These are phyloP conservation scores for Marcusenius ussheri DNA, from an alignment of 2,113 vertebrate genomes.

Conservation along the genomic window DNA sequence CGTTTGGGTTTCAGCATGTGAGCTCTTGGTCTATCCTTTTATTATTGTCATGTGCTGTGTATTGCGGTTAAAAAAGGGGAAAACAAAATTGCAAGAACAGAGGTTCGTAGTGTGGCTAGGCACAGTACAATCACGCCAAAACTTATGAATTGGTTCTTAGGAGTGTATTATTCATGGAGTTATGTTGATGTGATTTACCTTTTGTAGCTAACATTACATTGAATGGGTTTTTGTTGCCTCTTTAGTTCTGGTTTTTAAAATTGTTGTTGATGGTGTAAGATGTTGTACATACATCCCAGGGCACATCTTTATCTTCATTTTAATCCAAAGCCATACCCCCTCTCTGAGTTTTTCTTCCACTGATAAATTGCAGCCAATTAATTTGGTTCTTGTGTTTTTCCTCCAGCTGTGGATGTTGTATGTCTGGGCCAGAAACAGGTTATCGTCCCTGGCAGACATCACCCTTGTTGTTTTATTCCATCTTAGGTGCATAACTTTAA, in stretches of 20 bases:
- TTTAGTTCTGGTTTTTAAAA: conserved; percentile 47
- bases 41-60: conserved; percentile 60
- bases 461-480: background rate
- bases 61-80: conserved; percentile 48
- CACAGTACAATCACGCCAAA: conserved; percentile 57
- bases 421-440: background rate
- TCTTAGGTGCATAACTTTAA: background rate
- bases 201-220: conserved; percentile 63
- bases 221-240: conserved; percentile 44
- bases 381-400: conserved; percentile 42
- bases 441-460: background rate
- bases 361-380: conserved; percentile 16
- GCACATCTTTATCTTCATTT: conserved; percentile 21
- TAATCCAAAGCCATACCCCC: conserved; percentile 14
- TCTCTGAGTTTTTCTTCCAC: conserved; percentile 17
- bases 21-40: conserved; percentile 52
- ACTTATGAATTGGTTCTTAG: conserved; percentile 54
- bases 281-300: conserved; percentile 45
- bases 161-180: conserved; percentile 55
- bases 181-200: conserved; percentile 59
- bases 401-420: background rate
- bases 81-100: background rate
- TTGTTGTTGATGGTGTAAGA: conserved; percentile 45
- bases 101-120: conserved; percentile 62
- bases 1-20: conserved; percentile 68